Base-by-base conservation (phyloP, 2,888 invertebrate genomes). In the Formica aserva region DNA sequence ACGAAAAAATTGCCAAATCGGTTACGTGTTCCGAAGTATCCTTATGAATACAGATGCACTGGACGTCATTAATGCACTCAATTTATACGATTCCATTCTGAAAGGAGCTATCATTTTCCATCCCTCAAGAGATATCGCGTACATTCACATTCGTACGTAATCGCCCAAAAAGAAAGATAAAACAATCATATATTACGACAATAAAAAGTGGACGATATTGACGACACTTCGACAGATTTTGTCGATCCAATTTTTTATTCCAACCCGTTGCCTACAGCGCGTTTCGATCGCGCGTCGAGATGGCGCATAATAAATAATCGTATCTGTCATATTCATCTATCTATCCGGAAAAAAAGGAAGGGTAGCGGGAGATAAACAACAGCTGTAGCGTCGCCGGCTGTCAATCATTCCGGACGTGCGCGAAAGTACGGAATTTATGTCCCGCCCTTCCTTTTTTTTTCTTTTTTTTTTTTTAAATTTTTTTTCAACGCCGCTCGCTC, bases 371-470 rank as follows among this genome's bases (percentile, higher is more conserved):
- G 72, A 80, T 80, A 80, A 72, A 80, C 78, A 80, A 80, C 83
- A 78, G 67, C 78, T 78, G 80, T 80, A 80, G 71, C 66, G 72
- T 66, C 62, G 82, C 66, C 67, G 78, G 85, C 74, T 87, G 87
- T 87, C 87, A 87, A 87, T 87, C 87, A 87, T 60, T 60, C 18
- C 35, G 60, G 72, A 80, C 41, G 74, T 72, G 26, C 35, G 60
- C 72, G 45, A 80, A 80, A 80, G 78, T 72, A 72, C 72, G 78
- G 45, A 72, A 80, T 80, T 80, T 80, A 80, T 80, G 60, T 72
- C 45, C 22, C 78, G 60, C 18, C 35, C 38, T 35, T 55, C 65
- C 66, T 77, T 52, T 48, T 18, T 6, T 1, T 48, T 48, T 6
- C n/a, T n/a, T 1, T n/a, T n/a, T 52, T 8, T 52, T 52, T 48